These are phyloP conservation scores for Eumacrocentrus americanus DNA, from an alignment of 2,888 invertebrate species.

Conservation along the genomic window DNA sequence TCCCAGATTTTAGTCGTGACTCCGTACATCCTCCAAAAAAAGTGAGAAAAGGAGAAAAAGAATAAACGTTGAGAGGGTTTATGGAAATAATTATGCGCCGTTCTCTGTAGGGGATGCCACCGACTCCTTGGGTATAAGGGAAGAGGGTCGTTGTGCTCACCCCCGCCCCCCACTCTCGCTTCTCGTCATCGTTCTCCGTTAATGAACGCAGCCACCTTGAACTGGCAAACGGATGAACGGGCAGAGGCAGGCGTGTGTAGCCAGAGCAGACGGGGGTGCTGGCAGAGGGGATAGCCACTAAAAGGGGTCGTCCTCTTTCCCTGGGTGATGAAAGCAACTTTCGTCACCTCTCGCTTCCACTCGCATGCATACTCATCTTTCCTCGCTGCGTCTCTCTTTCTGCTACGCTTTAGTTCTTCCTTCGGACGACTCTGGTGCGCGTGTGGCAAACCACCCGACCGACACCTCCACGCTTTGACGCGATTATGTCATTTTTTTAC, in stretches of 20 bases:
- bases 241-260: slow-evolving; percentile 28
- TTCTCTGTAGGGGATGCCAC: slow-evolving; percentile 20
- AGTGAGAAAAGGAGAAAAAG: background rate
- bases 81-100: slow-evolving; percentile 37
- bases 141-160: slow-evolving; percentile 22
- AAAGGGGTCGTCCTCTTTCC: slow-evolving; percentile 49
- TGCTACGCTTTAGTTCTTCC: slow-evolving; percentile 31
- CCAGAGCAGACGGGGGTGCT: slow-evolving; percentile 25
- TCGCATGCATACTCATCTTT: slow-evolving; percentile 11
- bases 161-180: too few relatives aligned
- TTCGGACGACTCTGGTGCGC: slow-evolving; percentile 29
- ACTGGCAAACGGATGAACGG: slow-evolving; percentile 57
- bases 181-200: slow-evolving; percentile 37
- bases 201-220: slow-evolving; percentile 60
- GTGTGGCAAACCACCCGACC: slow-evolving; percentile 45
- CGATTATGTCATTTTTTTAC: slow-evolving; percentile 48
- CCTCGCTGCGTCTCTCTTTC: slow-evolving; percentile 30
- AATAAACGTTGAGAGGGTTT: slow-evolving; percentile 17
- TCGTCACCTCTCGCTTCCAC: slow-evolving; percentile 26
- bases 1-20: too few relatives aligned
- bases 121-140: slow-evolving; percentile 32
- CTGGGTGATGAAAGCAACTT: slow-evolving; percentile 51
- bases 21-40: background rate
- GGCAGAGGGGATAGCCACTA: slow-evolving; percentile 44
- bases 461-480: slow-evolving; percentile 53